Evolutionary conservation across 2,797 vertebrate species (phyloP).

Genomic region (Enteromius radiatus): DNA sequence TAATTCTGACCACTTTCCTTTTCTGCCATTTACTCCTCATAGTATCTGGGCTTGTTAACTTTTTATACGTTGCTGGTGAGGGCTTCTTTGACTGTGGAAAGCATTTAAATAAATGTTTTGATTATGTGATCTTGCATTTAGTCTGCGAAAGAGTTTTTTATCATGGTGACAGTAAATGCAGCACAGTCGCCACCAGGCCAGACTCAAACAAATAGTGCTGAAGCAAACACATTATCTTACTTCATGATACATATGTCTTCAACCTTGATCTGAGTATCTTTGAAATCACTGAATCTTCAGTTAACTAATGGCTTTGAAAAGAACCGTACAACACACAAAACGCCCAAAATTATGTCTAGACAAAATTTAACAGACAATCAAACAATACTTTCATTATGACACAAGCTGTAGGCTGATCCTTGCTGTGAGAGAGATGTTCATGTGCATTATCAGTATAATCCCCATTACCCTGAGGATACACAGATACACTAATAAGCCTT

Average conservation of each 20-base stretch:
- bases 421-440: slow-evolving; percentile 47
- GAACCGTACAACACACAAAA: background rate
- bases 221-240: background rate
- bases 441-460: slow-evolving; percentile 65
- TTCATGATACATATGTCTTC: background rate
- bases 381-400: background rate
- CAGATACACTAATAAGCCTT: slow-evolving; percentile 66
- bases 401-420: slow-evolving; percentile 20
- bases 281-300: background rate
- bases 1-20: slow-evolving; percentile 11
- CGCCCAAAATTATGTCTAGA: background rate
- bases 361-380: slow-evolving; percentile 5
- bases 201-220: background rate
- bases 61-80: slow-evolving; percentile 22
- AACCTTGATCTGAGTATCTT: background rate
- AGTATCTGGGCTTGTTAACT: slow-evolving; percentile 8
- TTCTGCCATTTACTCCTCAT: slow-evolving; percentile 6
- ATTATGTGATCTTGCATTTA: slow-evolving; percentile 30
- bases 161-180: background rate
- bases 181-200: background rate
- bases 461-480: slow-evolving; percentile 58
- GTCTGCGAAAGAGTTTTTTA: slow-evolving; percentile 19
- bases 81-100: slow-evolving; percentile 15
- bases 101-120: slow-evolving; percentile 28
- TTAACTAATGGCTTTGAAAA: background rate